A percentile compares a stretch with the other conserved stretches of the same genome.
Conservation (phyloP, 2,797 vertebrate genomes). For the Natrix natrix region DNA sequence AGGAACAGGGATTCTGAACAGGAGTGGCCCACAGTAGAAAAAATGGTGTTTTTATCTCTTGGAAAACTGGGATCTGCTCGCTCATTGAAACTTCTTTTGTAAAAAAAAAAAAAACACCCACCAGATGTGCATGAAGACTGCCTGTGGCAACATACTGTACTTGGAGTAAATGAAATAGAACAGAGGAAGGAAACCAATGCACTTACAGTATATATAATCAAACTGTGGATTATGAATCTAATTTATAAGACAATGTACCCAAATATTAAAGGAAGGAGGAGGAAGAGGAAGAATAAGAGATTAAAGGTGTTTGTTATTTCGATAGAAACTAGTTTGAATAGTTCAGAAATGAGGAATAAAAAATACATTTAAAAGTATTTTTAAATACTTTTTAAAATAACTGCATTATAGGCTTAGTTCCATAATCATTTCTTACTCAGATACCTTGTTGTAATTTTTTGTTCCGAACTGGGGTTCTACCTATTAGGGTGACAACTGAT, state of each 20-base stretch:
- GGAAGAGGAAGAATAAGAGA: background rate
- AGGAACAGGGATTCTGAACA: background rate
- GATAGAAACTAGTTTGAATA: background rate
- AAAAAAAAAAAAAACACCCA: background rate
- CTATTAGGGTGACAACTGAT: background rate
- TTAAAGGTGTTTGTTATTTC: background rate
- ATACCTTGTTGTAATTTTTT: background rate
- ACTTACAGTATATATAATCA: background rate
- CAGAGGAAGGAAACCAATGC: background rate
- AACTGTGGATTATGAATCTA: background rate
- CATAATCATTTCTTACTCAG: background rate
- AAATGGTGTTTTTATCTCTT: background rate
- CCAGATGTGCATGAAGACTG: background rate
- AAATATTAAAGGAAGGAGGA: background rate
- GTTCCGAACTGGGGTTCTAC: background rate
- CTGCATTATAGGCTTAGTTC: background rate
- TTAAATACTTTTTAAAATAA: background rate
- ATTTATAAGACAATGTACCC: background rate
- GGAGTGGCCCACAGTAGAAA: background rate
- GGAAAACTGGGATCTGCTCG: background rate
- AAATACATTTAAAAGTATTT: background rate
- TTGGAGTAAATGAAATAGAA: background rate
- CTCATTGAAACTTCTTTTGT: conserved; percentile 3
- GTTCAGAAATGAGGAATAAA: background rate
- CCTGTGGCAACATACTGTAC: background rate